Percentiles rank a stretch among this genome's conserved stretches.
Conservation (phyloP, 2,888 invertebrate species). For the Campaea margaritaria region DNA sequence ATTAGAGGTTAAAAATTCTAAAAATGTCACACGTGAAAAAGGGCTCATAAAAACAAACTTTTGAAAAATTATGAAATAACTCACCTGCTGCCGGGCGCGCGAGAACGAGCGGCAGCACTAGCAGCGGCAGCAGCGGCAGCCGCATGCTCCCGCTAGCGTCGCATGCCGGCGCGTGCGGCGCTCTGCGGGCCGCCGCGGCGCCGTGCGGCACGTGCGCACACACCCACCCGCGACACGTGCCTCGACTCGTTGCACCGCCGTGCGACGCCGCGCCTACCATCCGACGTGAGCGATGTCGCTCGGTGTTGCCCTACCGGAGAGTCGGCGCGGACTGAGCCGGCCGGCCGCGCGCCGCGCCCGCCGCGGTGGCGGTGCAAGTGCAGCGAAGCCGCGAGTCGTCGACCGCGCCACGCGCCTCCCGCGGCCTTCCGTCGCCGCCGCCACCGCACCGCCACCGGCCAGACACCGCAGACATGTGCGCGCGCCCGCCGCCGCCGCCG, state of each 20-base stretch:
- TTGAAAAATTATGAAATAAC: conserved; percentile 26
- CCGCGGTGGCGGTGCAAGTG: conserved; percentile 61
- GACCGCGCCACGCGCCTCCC: conserved; percentile 55
- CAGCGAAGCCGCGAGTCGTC: conserved; percentile 52
- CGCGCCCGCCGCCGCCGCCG: background rate
- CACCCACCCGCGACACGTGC: conserved; percentile 51
- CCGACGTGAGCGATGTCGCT: conserved; percentile 48
- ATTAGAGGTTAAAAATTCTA: background rate
- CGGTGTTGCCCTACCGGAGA: conserved; percentile 69
- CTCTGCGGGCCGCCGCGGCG: conserved; percentile 45
- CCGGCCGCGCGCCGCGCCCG: conserved; percentile 44
- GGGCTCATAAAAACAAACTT: background rate
- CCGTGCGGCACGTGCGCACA: conserved; percentile 45
- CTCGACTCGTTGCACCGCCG: conserved; percentile 37
- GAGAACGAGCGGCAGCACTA: conserved; percentile 81
- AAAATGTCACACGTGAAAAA: no score
- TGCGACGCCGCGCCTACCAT: conserved; percentile 55
- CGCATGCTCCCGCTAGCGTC: conserved; percentile 79
- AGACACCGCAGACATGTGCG: conserved; percentile 25
- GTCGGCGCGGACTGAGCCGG: conserved; percentile 70
- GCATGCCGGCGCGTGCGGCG: conserved; percentile 77
- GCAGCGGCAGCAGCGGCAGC: conserved; percentile 81
- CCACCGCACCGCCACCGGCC: background rate
- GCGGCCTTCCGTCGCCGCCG: conserved; percentile 53
- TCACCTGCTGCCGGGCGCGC: conserved; percentile 81